A percentile compares a stretch with the other conserved stretches of the same genome.
phyloP scores from a whole-genome alignment of 2,113 vertebrate genomes.

The Brachyhypopomus gauderio region DNA sequence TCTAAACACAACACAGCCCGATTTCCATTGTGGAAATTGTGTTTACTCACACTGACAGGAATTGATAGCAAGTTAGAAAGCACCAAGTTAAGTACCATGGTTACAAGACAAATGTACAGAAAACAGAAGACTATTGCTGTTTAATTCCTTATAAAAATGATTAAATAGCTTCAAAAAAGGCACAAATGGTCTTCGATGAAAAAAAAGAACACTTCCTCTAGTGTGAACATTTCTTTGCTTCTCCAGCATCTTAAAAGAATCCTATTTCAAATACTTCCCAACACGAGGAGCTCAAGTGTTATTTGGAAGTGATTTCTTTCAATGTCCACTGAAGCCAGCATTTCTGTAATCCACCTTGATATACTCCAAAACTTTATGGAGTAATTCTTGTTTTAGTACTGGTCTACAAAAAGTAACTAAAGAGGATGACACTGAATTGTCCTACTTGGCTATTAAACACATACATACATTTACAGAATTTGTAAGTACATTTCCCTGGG shows the following conservation, averaged over 20 bases:
- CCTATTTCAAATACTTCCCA: slow-evolving; percentile 19
- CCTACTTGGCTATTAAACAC: not conserved
- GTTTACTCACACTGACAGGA: not conserved
- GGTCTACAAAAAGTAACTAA: not conserved
- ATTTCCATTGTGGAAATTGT: not conserved
- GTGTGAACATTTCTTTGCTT: not conserved
- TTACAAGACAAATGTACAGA: no score
- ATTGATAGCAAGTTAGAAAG: slow-evolving; percentile 18
- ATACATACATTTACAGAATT: slow-evolving; percentile 58
- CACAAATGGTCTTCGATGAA: slow-evolving; percentile 47
- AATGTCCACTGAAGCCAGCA: slow-evolving; percentile 18
- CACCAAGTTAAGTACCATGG: not conserved
- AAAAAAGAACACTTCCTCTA: slow-evolving; percentile 35
- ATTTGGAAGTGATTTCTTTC: slow-evolving; percentile 29
- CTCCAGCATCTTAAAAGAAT: slow-evolving; percentile 36
- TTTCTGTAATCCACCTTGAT: slow-evolving; percentile 7
- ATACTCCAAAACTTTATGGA: slow-evolving; percentile 15
- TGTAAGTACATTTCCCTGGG: slow-evolving; percentile 38
- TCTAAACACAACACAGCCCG: not conserved
- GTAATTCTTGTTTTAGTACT: slow-evolving; percentile 2
- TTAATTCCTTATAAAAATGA: slow-evolving; percentile 2
- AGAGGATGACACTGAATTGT: slow-evolving; percentile 3
- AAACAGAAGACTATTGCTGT: slow-evolving; percentile 8
- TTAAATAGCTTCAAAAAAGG: slow-evolving; percentile 43
- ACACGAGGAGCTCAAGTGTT: not conserved